Evolutionary conservation across 2,888 invertebrate species (phyloP), one percentile per base, ranked within the genome.

Genomic region (Drosophila neonasuta): DNA sequence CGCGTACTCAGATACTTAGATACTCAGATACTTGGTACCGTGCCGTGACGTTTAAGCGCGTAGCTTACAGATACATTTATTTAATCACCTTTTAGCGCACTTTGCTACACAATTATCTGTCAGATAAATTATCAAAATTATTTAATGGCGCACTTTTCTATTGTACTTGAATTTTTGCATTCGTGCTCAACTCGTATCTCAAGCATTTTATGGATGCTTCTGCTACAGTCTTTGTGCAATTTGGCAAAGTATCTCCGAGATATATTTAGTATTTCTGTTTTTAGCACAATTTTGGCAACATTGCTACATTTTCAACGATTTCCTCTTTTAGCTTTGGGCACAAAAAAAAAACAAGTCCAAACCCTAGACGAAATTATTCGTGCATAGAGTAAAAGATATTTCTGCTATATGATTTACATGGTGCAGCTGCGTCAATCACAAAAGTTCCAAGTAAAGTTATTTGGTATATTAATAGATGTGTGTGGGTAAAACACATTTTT

Each of bases 101-200:
- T 62, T 58, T 59, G 45, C 24, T 24, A 24, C 48, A 44, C 72
- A 75, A 78, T 80, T 70, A 80, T 69, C 66, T 77, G 78, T 77
- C 80, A 71, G 69, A 82, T 82, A 82, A 80, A 80, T 78, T 78
- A 74, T 64, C 55, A 41, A 71, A 71, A 74, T 71, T 74, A 63
- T 61, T 71, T 55, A 74, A 74, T 74, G 50, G 64, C 60, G 46
- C 57, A 57, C 32, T 73, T 65, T 52, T 24, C 24, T 24, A 39
- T 42, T 56, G 34, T 42, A 41, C 39, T 45, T 39, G 30, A 54
- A 17, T 48, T 30, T 6, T 46, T 34, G 11, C 39, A 41, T 32
- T 45, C 54, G 57, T 49, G 36, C 49, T 45, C 32, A 67, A 24
- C 11, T 44, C 30, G 42, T 54, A 51, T 59, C 63, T 42, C 46